Base-by-base conservation (phyloP, 2,888 invertebrate species). In the Agrotis ipsilon region DNA sequence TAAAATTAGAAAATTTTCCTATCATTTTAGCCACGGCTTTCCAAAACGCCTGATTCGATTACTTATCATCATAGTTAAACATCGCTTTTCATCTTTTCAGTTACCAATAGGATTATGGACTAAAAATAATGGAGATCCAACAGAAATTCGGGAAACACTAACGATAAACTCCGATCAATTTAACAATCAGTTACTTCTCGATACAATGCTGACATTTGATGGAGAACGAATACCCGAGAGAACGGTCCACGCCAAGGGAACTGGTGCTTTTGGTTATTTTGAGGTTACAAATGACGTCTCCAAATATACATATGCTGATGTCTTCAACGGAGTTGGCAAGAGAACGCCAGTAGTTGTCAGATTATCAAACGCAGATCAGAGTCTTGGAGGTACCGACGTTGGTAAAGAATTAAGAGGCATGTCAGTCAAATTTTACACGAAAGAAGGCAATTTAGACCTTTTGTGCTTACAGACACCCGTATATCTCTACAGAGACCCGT, bases 211-310 rank as follows among this genome's bases (percentile, higher is more conserved):
- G 87, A 98, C 98, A 88, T 97, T 97, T 86, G 96, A 98, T 45
- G 98, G 75, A 5, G 89, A 90, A 98, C 96, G 99, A 68, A 98
- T 98, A 86, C 99, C 99, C 0, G 99, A 99, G 90, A 96, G 99
- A 83, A 98, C 98, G 0, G 98, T 98, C 0, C 98, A 99, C 91
- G 99, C 99, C 0, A 99, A 99, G 94, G 99, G 99, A 77, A 98
- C 98, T 49, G 98, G 98, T 49, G 98, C 98, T 1, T 98, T 97
- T 88, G 98, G 98, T 2, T 98, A 98, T 87, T 98, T 98, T 85
- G 97, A 98, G 92, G 97, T 98, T 0, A 98, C 98, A 0, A 97
- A 98, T 85, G 98, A 98, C 87, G 98, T 98, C 64, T 94, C 94
- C 1, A 92, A 96, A 80, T 97, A 97, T 82, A 93, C 93, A 19